Percentiles rank a stretch among this genome's conserved stretches.
Evolutionary conservation across 2,888 invertebrate species (phyloP).

Genomic region (Pecten maximus): DNA sequence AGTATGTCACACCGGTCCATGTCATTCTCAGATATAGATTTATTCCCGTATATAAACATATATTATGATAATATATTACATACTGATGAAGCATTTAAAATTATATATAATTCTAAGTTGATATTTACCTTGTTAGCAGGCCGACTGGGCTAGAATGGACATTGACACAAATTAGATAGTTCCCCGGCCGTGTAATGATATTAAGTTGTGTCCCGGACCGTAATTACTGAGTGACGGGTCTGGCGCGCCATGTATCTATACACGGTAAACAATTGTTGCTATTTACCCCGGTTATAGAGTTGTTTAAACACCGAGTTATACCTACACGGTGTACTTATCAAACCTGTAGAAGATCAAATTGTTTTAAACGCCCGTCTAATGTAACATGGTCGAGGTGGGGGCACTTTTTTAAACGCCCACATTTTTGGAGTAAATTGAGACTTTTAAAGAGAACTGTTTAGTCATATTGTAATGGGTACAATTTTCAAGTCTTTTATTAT

Average conservation of each 20-base stretch:
- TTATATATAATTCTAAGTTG: neutral
- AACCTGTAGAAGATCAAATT: neutral
- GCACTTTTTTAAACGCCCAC: neutral
- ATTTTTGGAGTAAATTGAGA: neutral
- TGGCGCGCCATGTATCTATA: neutral
- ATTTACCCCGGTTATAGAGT: neutral
- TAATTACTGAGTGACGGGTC: neutral
- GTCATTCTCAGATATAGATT: too few species aligned
- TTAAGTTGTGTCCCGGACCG: neutral
- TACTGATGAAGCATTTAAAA: neutral
- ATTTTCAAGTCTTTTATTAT: too few species aligned
- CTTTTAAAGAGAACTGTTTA: neutral
- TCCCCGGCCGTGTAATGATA: neutral
- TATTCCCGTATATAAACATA: too few species aligned
- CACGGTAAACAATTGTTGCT: slow-evolving; percentile 25
- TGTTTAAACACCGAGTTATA: neutral
- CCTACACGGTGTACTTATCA: neutral
- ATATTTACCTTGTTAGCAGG: neutral
- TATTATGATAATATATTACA: too few species aligned
- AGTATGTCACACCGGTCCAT: too few species aligned
- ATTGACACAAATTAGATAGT: neutral
- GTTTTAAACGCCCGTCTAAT: neutral
- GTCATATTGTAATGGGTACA: too few species aligned
- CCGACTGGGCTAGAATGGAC: neutral
- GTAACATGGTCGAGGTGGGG: neutral